Evolutionary conservation across 2,797 vertebrate species (phyloP), one percentile per base, ranked within the genome.

Genomic region (Apodemus agrarius): DNA sequence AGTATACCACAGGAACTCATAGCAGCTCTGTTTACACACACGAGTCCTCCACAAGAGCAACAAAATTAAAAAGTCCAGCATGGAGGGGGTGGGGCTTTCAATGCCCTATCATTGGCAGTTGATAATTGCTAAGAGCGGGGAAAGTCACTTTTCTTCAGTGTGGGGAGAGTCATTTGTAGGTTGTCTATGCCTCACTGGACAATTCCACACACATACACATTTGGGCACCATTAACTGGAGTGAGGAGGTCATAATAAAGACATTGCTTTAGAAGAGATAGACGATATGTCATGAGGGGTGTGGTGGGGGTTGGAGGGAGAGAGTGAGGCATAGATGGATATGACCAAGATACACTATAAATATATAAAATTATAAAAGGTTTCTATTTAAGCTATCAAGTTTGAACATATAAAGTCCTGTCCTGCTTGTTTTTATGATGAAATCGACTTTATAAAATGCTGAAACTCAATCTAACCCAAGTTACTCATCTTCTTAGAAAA

Each of bases 401-500:
- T 92, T 17, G 26, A 31, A 92, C 63, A n/a, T 87, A 92, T 9
- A 84, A 93, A 93, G 52, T 22, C 63, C 37, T 49, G 14, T 26
- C 79, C 57, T 84, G 11, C 61, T 49, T 90, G 43, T 86, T 94
- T 91, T 91, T 24, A 90, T 46, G 40, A 90, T 80, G 54, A 96
- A 96, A 93, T 54, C 9, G 46, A 78, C 34, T 85, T 37, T 57
- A 14, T 11, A 37, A 54, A 81, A 3, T 84, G 37, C 29, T 93
- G n/a, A 93, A 94, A 92, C 90, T 91, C 65, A 91, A 89, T 49
- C 49, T 91, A 57, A 93, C 13, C 65, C 59, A 74, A 85, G 69
- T 87, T 89, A 82, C 11, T 79, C 10, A 91, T 95, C 46, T 84
- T 79, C 21, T n/a, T n/a, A 79, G 40, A 93, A 97, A 96, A 6